Evolutionary conservation across 2,113 vertebrate genomes (phyloP).

Genomic region (Cavia porcellus): DNA sequence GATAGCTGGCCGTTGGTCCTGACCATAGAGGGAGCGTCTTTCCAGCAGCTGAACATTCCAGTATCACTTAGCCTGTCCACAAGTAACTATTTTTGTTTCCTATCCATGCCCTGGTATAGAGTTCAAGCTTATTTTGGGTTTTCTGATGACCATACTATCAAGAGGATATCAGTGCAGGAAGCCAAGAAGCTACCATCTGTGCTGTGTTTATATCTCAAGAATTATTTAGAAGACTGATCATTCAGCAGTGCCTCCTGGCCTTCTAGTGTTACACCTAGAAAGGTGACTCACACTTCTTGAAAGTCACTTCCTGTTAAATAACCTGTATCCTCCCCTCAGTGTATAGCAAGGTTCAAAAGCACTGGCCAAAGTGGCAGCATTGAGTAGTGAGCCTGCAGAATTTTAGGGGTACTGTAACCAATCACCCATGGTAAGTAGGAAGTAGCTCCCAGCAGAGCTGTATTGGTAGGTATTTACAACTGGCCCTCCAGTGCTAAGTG

Average conservation of each 20-base stretch:
- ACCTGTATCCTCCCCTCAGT: neutral
- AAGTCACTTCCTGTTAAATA: slow-evolving; percentile 56
- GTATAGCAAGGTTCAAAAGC: neutral
- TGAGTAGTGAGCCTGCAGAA: neutral
- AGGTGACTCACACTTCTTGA: slow-evolving; percentile 49
- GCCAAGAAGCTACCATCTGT: slow-evolving; percentile 79
- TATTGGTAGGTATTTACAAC: neutral
- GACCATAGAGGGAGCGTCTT: slow-evolving; percentile 67
- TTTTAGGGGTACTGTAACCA: neutral
- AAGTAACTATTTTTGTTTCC: slow-evolving; percentile 73
- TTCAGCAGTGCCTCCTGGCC: slow-evolving; percentile 53
- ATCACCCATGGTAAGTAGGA: neutral
- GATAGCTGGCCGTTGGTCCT: slow-evolving; percentile 58
- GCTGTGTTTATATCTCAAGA: slow-evolving; percentile 76
- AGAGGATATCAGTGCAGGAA: slow-evolving; percentile 79
- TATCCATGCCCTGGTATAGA: slow-evolving; percentile 67
- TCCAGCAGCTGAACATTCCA: slow-evolving; percentile 68
- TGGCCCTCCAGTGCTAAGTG: neutral
- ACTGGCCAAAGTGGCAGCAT: neutral
- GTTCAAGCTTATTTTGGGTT: slow-evolving; percentile 83
- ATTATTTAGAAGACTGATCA: slow-evolving; percentile 67
- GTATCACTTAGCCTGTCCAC: slow-evolving; percentile 59
- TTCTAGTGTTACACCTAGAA: slow-evolving; percentile 63
- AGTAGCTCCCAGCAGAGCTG: neutral
- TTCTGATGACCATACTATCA: slow-evolving; percentile 71